These are phyloP conservation scores for Zingel zingel DNA, from an alignment of 2,113 vertebrate species.

Conservation along the genomic window DNA sequence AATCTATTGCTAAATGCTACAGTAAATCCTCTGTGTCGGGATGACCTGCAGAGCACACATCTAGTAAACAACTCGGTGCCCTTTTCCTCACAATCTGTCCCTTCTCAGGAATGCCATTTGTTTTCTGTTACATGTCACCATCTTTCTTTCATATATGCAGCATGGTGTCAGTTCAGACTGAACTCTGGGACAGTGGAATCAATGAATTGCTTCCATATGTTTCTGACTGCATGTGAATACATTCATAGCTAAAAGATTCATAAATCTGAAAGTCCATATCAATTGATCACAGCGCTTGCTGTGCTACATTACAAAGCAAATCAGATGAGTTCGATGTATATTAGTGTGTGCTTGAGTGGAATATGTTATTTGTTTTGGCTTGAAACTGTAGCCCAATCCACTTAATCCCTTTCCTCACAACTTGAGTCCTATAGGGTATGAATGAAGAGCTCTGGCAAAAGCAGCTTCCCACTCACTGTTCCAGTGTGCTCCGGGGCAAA, in stretches of 20 bases:
- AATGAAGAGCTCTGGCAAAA: slow-evolving; percentile 38
- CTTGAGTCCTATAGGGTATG: slow-evolving; percentile 5
- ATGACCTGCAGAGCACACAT: slow-evolving; percentile 58
- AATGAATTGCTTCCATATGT: slow-evolving; percentile 19
- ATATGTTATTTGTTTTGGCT: slow-evolving; percentile 38
- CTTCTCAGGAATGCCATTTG: slow-evolving; percentile 4
- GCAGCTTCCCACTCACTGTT: slow-evolving; percentile 42
- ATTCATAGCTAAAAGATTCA: neutral
- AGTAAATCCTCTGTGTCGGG: slow-evolving; percentile 46
- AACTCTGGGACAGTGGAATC: slow-evolving; percentile 43
- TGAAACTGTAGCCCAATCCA: slow-evolving; percentile 21
- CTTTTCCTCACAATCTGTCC: slow-evolving; percentile 8
- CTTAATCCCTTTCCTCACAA: slow-evolving; percentile 36
- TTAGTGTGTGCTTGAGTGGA: slow-evolving; percentile 30
- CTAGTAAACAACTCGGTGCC: slow-evolving; percentile 56
- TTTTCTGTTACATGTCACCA: slow-evolving; percentile 12
- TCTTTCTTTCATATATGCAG: slow-evolving; percentile 34
- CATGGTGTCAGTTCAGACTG: slow-evolving; percentile 14
- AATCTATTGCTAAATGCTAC: slow-evolving; percentile 50
- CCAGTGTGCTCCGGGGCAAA: slow-evolving; percentile 27
- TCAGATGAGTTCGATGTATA: slow-evolving; percentile 2
- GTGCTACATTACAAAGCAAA: neutral
- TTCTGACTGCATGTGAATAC: slow-evolving; percentile 26
- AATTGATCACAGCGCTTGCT: neutral
- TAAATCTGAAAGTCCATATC: slow-evolving; percentile 24